These are phyloP conservation scores for Cyrtorhinus lividipennis DNA, from an alignment of 1,140 invertebrate species.

Conservation along the genomic window DNA sequence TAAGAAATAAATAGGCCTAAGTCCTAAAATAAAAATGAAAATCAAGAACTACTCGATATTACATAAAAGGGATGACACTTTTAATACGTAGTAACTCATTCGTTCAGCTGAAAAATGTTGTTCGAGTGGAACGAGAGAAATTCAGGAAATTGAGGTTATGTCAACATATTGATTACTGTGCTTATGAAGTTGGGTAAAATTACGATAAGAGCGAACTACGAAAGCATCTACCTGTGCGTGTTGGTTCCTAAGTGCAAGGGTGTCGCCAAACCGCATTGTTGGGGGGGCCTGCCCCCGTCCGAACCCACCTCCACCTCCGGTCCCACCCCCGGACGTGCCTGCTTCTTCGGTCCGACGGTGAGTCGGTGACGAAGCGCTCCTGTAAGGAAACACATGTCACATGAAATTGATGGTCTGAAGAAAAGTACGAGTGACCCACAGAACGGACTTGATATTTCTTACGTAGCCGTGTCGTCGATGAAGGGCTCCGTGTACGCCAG, in stretches of 20 bases:
- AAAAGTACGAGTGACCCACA: background rate
- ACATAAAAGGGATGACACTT: no score
- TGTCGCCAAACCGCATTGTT: constrained; percentile 27
- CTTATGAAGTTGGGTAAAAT: no score
- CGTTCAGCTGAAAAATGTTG: no score
- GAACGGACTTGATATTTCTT: constrained; percentile 25
- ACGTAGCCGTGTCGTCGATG: constrained; percentile 39
- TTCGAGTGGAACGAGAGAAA: no score
- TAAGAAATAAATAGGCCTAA: no score
- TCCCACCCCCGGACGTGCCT: constrained; percentile 29
- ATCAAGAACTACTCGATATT: no score
- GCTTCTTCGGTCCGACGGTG: constrained; percentile 25
- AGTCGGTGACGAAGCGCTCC: constrained; percentile 24
- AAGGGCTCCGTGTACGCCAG: constrained; percentile 73
- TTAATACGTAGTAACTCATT: no score
- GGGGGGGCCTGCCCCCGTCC: constrained; percentile 20
- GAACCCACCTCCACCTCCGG: constrained; percentile 27
- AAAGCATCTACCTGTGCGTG: constrained; percentile 24
- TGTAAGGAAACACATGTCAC: constrained; percentile 11
- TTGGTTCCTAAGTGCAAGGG: constrained; percentile 30
- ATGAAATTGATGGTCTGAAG: background rate
- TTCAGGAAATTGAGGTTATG: no score
- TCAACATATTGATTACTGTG: no score
- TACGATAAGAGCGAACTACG: no score
- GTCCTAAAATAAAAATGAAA: no score